These are phyloP conservation scores for Heliconius himera DNA, from an alignment of 1,140 invertebrate genomes.

Conservation along the genomic window DNA sequence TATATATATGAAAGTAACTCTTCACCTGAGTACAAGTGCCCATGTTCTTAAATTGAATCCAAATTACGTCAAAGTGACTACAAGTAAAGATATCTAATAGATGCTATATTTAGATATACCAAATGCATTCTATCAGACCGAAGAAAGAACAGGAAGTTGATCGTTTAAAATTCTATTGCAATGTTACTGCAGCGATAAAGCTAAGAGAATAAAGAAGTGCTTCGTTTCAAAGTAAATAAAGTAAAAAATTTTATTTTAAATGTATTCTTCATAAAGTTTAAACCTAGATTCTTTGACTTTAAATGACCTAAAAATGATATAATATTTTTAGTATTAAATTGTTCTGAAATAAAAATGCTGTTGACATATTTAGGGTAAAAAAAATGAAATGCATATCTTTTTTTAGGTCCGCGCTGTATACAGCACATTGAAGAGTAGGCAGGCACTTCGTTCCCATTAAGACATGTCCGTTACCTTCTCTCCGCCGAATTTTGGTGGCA, in stretches of 20 bases:
- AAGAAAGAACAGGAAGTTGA: constrained; percentile 8
- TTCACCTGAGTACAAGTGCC: neutral
- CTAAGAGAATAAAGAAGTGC: constrained; percentile 11
- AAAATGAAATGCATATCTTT: neutral
- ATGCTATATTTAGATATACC: constrained; percentile 11
- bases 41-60: neutral
- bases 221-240: constrained; percentile 16
- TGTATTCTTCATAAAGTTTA: neutral
- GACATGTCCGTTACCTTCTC: too few species aligned
- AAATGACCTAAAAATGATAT: neutral
- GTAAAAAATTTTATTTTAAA: constrained; percentile 4
- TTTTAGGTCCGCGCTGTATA: neutral
- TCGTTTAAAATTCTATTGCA: constrained; percentile 11
- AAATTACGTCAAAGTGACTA: neutral
- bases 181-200: constrained; percentile 5
- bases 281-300: neutral
- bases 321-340: neutral
- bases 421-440: too few species aligned
- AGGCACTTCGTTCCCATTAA: too few species aligned
- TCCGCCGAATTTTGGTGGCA: too few species aligned
- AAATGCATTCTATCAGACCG: constrained; percentile 12
- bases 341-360: too few species aligned
- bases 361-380: too few species aligned
- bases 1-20: neutral
- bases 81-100: constrained; percentile 4